These are phyloP conservation scores for Cephus pulcher DNA, from an alignment of 2,888 invertebrate species.

Conservation along the genomic window DNA sequence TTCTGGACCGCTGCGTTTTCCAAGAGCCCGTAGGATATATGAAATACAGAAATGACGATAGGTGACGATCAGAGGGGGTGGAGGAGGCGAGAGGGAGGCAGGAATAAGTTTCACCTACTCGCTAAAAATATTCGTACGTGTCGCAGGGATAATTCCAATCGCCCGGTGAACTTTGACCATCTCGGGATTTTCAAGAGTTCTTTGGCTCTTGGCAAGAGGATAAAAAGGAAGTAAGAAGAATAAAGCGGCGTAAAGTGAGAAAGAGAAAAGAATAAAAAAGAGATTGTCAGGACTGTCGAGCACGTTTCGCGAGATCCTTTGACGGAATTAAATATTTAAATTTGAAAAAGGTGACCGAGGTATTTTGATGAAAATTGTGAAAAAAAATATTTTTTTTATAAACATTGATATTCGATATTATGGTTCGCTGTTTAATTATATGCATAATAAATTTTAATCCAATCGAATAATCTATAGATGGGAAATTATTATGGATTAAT, in stretches of 20 bases:
- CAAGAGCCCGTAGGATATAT: neutral
- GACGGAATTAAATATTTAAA: neutral
- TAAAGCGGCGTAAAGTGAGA: slow-evolving; percentile 17
- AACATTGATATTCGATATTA: too few species aligned
- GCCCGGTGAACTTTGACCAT: neutral
- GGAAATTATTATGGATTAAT: neutral
- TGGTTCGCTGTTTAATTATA: neutral
- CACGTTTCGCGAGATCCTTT: neutral
- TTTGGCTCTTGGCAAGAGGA: neutral
- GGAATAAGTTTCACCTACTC: neutral
- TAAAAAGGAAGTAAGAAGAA: neutral
- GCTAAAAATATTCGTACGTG: neutral
- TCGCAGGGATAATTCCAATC: neutral
- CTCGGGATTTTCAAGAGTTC: neutral
- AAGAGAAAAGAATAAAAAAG: slow-evolving; percentile 2
- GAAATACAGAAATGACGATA: neutral
- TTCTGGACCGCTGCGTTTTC: neutral
- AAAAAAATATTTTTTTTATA: too few species aligned
- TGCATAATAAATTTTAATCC: neutral
- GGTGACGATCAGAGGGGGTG: neutral
- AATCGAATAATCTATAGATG: neutral
- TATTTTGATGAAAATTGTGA: too few species aligned
- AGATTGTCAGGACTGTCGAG: neutral
- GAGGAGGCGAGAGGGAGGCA: rapidly evolving
- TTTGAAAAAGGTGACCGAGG: neutral